Evolutionary conservation across 2,797 vertebrate genomes (phyloP).

Genomic region (Tinamus major): DNA sequence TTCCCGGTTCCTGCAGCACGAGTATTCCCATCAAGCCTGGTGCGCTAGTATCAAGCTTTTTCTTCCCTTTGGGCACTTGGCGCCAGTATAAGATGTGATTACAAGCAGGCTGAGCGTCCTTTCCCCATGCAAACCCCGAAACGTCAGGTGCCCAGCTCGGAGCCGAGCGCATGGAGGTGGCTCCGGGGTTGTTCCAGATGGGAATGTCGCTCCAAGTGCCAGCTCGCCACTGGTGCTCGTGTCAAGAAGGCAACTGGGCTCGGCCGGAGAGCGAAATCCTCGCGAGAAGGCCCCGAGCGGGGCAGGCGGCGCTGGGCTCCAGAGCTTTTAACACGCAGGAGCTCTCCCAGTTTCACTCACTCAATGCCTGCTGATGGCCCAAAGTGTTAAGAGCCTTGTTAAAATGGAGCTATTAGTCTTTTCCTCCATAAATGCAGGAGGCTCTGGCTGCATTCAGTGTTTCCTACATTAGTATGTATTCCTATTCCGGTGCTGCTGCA

Average conservation of each 20-base stretch:
- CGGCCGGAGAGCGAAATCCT: slow-evolving; percentile 53
- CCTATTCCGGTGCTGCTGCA: slow-evolving; percentile 74
- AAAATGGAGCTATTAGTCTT: slow-evolving; percentile 81
- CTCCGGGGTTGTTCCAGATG: slow-evolving; percentile 60
- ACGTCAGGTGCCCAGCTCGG: slow-evolving; percentile 43
- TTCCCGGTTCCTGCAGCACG: not conserved
- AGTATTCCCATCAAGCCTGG: not conserved
- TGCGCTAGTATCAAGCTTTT: not conserved
- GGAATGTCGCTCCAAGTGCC: slow-evolving; percentile 69
- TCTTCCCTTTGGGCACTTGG: not conserved
- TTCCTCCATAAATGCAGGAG: slow-evolving; percentile 75
- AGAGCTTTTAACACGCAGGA: slow-evolving; percentile 78
- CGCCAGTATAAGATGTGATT: not conserved
- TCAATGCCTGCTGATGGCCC: slow-evolving; percentile 73
- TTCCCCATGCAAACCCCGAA: slow-evolving; percentile 45
- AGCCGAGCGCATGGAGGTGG: slow-evolving; percentile 53
- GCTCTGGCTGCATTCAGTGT: slow-evolving; percentile 68
- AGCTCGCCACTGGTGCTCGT: not conserved
- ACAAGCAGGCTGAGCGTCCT: slow-evolving; percentile 56
- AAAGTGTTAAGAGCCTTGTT: slow-evolving; percentile 80
- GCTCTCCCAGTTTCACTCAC: slow-evolving; percentile 73
- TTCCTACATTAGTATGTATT: slow-evolving; percentile 80
- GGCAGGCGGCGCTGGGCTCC: slow-evolving; percentile 70
- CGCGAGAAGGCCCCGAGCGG: slow-evolving; percentile 58
- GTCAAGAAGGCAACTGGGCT: slow-evolving; percentile 43